These are phyloP conservation scores for Pollenia amentaria DNA, from an alignment of 2,888 invertebrate genomes.

Conservation along the genomic window DNA sequence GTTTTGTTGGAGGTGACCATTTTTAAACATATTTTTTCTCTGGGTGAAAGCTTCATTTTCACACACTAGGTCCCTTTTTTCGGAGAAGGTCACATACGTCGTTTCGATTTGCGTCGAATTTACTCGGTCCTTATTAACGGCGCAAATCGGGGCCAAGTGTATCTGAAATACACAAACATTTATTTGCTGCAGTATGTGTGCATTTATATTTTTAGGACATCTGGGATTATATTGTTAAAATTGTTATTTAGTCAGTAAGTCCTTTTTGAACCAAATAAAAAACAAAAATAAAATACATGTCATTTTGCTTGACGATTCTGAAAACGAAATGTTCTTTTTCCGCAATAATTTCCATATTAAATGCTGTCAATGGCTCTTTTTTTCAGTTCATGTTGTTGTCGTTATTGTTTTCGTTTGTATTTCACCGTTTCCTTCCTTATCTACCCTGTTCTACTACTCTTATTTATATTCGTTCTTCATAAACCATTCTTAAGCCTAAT, in stretches of 20 bases:
- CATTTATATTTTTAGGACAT: constrained; percentile 40
- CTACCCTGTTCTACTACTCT: not conserved
- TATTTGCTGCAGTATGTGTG: not conserved
- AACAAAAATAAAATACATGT: not conserved
- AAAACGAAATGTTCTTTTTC: constrained; percentile 37
- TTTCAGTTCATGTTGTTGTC: constrained; percentile 3
- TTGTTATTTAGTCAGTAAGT: constrained; percentile 47
- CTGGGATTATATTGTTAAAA: constrained; percentile 52
- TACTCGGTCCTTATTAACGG: too few relatives aligned
- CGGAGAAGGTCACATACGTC: too few relatives aligned
- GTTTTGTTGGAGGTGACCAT: too few relatives aligned
- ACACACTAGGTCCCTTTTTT: too few relatives aligned
- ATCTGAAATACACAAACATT: not conserved
- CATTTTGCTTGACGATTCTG: not conserved
- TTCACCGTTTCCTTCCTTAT: constrained; percentile 25
- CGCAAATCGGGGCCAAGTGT: not conserved
- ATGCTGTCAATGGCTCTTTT: constrained; percentile 14
- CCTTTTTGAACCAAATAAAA: constrained; percentile 31
- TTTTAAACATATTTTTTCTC: too few relatives aligned
- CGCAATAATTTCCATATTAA: constrained; percentile 58
- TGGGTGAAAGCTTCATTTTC: too few relatives aligned
- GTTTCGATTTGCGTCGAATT: too few relatives aligned
- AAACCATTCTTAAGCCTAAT: constrained; percentile 44
- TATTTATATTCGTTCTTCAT: not conserved
- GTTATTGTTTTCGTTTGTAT: constrained; percentile 36